phyloP scores from a whole-genome alignment of 2,888 invertebrate species.

The Bellardia bayeri region DNA sequence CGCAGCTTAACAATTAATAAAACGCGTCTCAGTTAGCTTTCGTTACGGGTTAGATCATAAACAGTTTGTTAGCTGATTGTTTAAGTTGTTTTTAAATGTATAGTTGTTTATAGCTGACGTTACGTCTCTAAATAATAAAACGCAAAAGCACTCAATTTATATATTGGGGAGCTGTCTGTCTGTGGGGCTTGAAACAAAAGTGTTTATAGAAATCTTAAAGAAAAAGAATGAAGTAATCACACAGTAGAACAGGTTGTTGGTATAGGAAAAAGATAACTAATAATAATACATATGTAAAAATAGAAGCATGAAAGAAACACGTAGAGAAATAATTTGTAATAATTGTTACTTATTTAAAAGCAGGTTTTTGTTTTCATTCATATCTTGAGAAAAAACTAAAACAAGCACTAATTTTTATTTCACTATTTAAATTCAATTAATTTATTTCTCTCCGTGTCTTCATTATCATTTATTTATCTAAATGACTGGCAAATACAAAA shows the following conservation, averaged over 20 bases:
- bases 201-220: not conserved
- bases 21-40: conserved; percentile 37
- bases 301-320: conserved; percentile 7
- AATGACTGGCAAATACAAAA: conserved; percentile 41
- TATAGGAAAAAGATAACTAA: not conserved
- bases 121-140: conserved; percentile 25
- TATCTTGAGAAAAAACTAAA: too few relatives aligned
- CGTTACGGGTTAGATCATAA: not conserved
- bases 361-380: too few relatives aligned
- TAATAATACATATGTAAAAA: conserved; percentile 12
- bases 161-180: not conserved
- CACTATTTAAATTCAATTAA: not conserved
- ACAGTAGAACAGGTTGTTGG: conserved; percentile 46
- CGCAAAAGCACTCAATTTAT: conserved; percentile 29
- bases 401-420: too few relatives aligned
- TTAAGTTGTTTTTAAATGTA: conserved; percentile 36
- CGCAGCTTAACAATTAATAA: conserved; percentile 32
- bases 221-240: conserved; percentile 35
- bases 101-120: conserved; percentile 6
- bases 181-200: not conserved
- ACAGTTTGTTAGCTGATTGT: conserved; percentile 32
- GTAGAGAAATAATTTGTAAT: not conserved
- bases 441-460: conserved; percentile 35
- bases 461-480: conserved; percentile 10
- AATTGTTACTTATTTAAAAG: too few relatives aligned